These are phyloP conservation scores for Trichogramma pretiosum DNA, from an alignment of 1,140 invertebrate genomes.

Conservation along the genomic window DNA sequence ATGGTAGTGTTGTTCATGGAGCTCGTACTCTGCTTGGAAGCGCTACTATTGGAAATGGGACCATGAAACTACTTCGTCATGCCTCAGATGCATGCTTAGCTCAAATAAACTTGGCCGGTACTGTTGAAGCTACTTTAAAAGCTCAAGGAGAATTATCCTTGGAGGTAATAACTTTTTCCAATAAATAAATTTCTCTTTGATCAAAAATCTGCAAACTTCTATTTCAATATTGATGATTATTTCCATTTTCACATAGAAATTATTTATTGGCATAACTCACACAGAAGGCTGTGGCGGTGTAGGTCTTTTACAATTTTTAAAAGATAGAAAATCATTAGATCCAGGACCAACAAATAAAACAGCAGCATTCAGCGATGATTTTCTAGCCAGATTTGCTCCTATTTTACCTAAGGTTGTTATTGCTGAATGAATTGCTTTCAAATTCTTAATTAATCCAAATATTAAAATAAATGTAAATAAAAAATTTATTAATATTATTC, in stretches of 20 bases:
- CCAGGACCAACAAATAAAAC: conserved; percentile 24
- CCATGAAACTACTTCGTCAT: conserved; percentile 44
- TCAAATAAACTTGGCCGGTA: conserved; percentile 63
- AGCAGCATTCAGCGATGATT: conserved; percentile 25
- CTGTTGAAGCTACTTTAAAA: conserved; percentile 63
- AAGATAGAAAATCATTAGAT: conserved; percentile 36
- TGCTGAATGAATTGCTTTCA: no score
- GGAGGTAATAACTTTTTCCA: conserved; percentile 47
- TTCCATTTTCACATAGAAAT: conserved; percentile 48
- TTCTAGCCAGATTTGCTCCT: conserved; percentile 45
- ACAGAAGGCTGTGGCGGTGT: conserved; percentile 49
- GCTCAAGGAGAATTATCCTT: conserved; percentile 68
- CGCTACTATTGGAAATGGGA: conserved; percentile 51
- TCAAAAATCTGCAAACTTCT: conserved; percentile 3
- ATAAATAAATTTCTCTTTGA: background rate
- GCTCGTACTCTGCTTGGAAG: conserved; percentile 66
- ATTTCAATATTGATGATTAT: background rate
- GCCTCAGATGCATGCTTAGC: conserved; percentile 53
- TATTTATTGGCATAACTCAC: conserved; percentile 60
- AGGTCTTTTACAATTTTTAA: conserved; percentile 39
- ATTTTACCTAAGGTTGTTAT: conserved; percentile 65
- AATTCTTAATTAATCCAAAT: no score
- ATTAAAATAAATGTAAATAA: background rate
- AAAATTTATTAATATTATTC: conserved; percentile 1
- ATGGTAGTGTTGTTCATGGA: conserved; percentile 65